Conservation (phyloP, 2,888 invertebrate genomes). For the Andrena camellia region DNA sequence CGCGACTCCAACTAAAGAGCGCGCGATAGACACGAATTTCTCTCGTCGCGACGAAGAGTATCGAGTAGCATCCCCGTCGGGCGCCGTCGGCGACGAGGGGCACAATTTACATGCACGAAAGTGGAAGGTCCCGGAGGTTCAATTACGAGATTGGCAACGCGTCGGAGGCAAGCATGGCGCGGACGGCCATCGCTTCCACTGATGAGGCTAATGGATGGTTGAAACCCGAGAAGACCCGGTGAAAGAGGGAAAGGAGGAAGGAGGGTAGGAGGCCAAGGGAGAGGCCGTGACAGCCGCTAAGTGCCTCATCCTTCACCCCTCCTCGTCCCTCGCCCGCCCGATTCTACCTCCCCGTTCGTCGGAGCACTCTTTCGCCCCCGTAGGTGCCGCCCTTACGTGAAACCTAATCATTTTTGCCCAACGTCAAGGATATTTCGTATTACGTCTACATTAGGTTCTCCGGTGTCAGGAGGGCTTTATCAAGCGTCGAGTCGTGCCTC, state of each 20-base stretch:
- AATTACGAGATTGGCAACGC: slow-evolving; percentile 81
- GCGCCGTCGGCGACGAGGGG: slow-evolving; percentile 46
- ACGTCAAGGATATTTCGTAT: slow-evolving; percentile 79
- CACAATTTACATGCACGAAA: slow-evolving; percentile 68
- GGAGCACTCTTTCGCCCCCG: slow-evolving; percentile 33
- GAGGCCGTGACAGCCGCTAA: slow-evolving; percentile 83
- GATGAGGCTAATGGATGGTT: slow-evolving; percentile 85
- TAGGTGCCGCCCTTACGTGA: slow-evolving; percentile 74
- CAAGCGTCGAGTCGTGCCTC: slow-evolving; percentile 29
- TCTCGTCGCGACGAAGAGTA: slow-evolving; percentile 22
- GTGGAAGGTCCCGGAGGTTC: slow-evolving; percentile 75
- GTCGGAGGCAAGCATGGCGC: slow-evolving; percentile 66
- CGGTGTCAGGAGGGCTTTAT: slow-evolving; percentile 64
- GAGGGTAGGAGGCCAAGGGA: slow-evolving; percentile 77
- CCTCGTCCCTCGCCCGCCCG: slow-evolving; percentile 58
- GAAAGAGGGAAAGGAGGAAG: slow-evolving; percentile 73
- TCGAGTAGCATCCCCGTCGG: slow-evolving; percentile 20
- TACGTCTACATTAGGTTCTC: slow-evolving; percentile 75
- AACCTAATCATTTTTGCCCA: slow-evolving; percentile 81
- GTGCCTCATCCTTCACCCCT: slow-evolving; percentile 80
- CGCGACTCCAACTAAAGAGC: not conserved
- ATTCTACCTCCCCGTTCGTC: slow-evolving; percentile 3
- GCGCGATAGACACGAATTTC: slow-evolving; percentile 18
- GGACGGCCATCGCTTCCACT: slow-evolving; percentile 80
- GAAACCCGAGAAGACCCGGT: slow-evolving; percentile 81